Evolutionary conservation across 2,888 invertebrate genomes (phyloP).

Genomic region (Parnassius mnemosyne): DNA sequence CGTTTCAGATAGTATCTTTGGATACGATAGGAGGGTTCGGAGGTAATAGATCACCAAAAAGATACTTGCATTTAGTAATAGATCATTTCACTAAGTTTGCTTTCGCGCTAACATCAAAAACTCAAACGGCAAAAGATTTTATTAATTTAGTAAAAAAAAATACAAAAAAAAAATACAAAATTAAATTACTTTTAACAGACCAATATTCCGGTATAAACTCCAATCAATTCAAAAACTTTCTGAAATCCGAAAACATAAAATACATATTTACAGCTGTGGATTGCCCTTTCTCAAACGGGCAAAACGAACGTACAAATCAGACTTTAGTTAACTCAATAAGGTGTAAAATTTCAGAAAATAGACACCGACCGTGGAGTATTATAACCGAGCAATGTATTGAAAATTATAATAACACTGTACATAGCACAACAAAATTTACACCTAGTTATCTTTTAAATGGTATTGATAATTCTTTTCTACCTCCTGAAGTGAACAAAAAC

Average conservation of each 20-base stretch:
- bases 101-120: slow-evolving; percentile 27
- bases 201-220: slow-evolving; percentile 41
- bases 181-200: slow-evolving; percentile 28
- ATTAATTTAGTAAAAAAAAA: slow-evolving; percentile 25
- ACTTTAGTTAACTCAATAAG: slow-evolving; percentile 41
- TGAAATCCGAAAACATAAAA: slow-evolving; percentile 29
- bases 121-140: slow-evolving; percentile 31
- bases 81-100: slow-evolving; percentile 28
- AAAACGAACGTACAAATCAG: slow-evolving; percentile 34
- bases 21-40: slow-evolving; percentile 30
- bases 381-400: slow-evolving; percentile 30
- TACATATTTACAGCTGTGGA: slow-evolving; percentile 34
- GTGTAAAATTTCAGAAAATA: slow-evolving; percentile 35
- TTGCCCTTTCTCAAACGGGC: slow-evolving; percentile 36
- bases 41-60: slow-evolving; percentile 30
- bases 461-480: not conserved
- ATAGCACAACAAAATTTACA: slow-evolving; percentile 28
- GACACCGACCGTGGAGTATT: slow-evolving; percentile 34
- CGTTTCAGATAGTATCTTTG: slow-evolving; percentile 25
- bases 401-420: slow-evolving; percentile 27
- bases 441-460: slow-evolving; percentile 28
- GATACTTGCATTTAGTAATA: slow-evolving; percentile 29
- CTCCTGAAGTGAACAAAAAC: too few relatives aligned
- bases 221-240: slow-evolving; percentile 29
- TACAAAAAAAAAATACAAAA: slow-evolving; percentile 9